Evolutionary conservation across 35 echinoderm and acorn worm species (phyloP).

Genomic region (Heliocidaris tuberculata): DNA sequence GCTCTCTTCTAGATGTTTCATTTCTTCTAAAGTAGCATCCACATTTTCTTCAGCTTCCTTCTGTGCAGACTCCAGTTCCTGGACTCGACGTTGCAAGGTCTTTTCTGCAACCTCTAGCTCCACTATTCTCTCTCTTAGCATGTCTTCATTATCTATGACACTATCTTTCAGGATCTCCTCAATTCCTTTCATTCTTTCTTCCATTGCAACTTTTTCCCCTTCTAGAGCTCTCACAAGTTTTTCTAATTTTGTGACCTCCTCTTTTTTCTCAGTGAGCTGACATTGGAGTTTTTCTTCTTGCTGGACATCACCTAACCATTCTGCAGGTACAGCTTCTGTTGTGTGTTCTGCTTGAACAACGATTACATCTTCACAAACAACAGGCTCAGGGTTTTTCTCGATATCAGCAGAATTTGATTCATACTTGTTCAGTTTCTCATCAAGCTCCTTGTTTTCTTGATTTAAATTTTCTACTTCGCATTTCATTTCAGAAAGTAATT

Average conservation of each 20-base stretch:
- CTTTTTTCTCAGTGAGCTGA: neutral
- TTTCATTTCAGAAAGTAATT: neutral
- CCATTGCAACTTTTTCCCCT: slow-evolving; percentile 52
- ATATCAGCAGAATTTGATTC: neutral
- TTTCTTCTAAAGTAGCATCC: slow-evolving; percentile 53
- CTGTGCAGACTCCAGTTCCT: slow-evolving; percentile 38
- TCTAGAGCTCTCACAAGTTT: slow-evolving; percentile 43
- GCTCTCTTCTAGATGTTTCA: slow-evolving; percentile 46
- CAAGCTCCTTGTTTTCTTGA: slow-evolving; percentile 3
- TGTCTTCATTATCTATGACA: slow-evolving; percentile 74
- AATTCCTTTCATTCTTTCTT: slow-evolving; percentile 56
- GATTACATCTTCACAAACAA: slow-evolving; percentile 17
- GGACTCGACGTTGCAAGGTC: slow-evolving; percentile 47
- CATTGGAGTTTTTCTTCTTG: neutral
- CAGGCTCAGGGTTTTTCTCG: neutral
- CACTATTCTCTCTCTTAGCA: slow-evolving; percentile 62
- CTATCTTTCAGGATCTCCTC: slow-evolving; percentile 73
- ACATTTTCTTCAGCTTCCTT: slow-evolving; percentile 52
- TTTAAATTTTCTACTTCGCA: slow-evolving; percentile 10
- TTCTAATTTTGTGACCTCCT: slow-evolving; percentile 10
- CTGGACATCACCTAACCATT: neutral
- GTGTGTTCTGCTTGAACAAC: neutral
- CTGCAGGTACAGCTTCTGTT: slow-evolving; percentile 16
- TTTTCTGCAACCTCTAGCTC: slow-evolving; percentile 71
- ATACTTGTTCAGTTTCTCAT: neutral